Base-by-base conservation (phyloP, 2,113 vertebrate species). In the Burhinus oedicnemus region DNA sequence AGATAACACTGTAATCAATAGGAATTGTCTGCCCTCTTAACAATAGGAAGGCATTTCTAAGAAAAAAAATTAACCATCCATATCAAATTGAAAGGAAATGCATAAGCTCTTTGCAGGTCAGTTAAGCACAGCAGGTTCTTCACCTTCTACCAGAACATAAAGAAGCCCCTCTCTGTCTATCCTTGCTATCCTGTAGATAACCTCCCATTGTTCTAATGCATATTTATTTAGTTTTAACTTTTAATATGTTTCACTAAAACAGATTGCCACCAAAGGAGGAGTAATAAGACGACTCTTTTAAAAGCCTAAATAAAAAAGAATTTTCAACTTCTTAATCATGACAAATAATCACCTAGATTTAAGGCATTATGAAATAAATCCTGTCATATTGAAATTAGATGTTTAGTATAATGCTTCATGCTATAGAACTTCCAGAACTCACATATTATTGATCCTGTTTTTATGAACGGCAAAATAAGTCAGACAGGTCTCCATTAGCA, bases 51-150 rank as follows among this genome's bases (percentile, higher is more conserved):
- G n/a, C 45, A 91, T 89, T 96, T 76, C 68, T 64, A 62, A 69
- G 75, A 34, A 34, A 90, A 83, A 83, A 71, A 80, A n/a, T 12
- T 60, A 74, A 65, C 69, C 79, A 61, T 87, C 82, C 83, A 61
- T 40, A 81, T 78, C 40, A 92, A 97, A 96, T 70, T 87, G 89
- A 96, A 94, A 91, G 69, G 66, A 88, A 96, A 95, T 58, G 42
- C 75, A 84, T 60, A 92, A 95, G 60, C 83, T 97, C 11, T 97
- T 96, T 97, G 94, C 87, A 65, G 95, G 87, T 95, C 95, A 90
- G 87, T 87, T 77, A 91, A 96, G 85, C 94, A 95, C 75, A 85
- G 71, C 11, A 20, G 47, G 87, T 93, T 81, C 76, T 90, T 95
- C 87, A 81, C 64, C 45, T 52, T 93, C 64, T 92, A 70, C 78